phyloP scores from a whole-genome alignment of 2,797 vertebrate species.

The Euthynnus affinis region DNA sequence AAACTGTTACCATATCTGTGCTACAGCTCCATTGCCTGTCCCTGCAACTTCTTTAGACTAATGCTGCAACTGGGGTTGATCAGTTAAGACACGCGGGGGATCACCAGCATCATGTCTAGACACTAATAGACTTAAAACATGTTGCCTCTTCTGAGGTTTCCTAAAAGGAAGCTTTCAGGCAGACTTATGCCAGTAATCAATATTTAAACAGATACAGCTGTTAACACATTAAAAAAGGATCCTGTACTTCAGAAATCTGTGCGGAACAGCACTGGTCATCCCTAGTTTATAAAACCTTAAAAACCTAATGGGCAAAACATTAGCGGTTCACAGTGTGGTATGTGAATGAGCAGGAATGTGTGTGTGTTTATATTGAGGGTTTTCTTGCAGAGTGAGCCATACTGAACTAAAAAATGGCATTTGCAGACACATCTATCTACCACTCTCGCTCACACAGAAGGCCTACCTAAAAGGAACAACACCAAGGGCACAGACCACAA shows the following conservation, averaged over 20 bases:
- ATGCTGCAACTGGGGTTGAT: background rate
- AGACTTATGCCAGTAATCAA: constrained; percentile 52
- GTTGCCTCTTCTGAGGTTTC: constrained; percentile 22
- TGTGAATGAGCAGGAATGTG: background rate
- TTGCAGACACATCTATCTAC: constrained; percentile 11
- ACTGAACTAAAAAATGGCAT: constrained; percentile 18
- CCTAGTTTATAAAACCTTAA: constrained; percentile 32
- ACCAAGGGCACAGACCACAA: constrained; percentile 30
- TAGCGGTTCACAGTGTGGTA: constrained; percentile 29
- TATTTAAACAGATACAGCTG: constrained; percentile 65
- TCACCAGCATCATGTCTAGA: constrained; percentile 41
- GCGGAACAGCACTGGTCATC: constrained; percentile 25
- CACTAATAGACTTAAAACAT: constrained; percentile 36
- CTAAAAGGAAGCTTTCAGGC: constrained; percentile 44
- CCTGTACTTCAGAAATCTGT: constrained; percentile 26
- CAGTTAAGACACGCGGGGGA: background rate
- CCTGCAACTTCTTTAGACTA: background rate
- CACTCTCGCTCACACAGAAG: constrained; percentile 3
- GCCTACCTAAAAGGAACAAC: constrained; percentile 14
- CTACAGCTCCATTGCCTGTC: background rate
- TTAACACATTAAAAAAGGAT: constrained; percentile 36
- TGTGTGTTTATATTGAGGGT: background rate
- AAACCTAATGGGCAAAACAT: constrained; percentile 26
- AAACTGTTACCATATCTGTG: background rate
- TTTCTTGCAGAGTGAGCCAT: constrained; percentile 13